Base-by-base conservation (phyloP, 2,113 vertebrate species). In the Triplophysa rosa region DNA sequence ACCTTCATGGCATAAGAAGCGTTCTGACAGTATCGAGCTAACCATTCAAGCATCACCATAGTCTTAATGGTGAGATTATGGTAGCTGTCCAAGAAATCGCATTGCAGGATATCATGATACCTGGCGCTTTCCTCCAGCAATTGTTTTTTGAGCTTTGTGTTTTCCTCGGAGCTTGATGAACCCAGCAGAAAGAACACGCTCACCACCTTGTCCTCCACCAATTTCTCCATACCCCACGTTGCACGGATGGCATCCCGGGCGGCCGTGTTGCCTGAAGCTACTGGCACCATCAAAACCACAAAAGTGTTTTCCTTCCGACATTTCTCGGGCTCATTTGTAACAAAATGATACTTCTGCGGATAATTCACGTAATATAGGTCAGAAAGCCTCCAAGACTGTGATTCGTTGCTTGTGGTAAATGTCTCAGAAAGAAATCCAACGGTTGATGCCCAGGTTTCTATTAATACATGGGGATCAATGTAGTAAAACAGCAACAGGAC, bases 41-140 rank as follows among this genome's bases (percentile, higher is more conserved):
- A 81, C 95, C 95, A 95, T 85, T 95, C 91, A 81, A 96, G 14
- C 17, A 94, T 94, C 90, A 95, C 90, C 80, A 95, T 82, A 14
- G 93, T 95, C 85, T 95, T 94, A 17, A 95, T 71, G 17, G 94
- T 95, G 11, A 95, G 88, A 84, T 95, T 95, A 83, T 87, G 85
- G 89, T 96, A 95, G 65, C 87, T 93, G 87, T 96, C 95, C 17
- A 90, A 0, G 64, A 96, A 96, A 12, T 94, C 72, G 24, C 93
- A 90, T 83, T 95, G 94, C 45, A 96, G 49, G 2, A 95, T 75
- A 52, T 96, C 95, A 0, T 1, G 29, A 49, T 93, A 67, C 1
- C 80, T 71, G 0, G 1, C 1, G 47, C 90, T 93, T 83, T 96
- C 95, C 80, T 89, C 73, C 45, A 77, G 68, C 62, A 92, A 26